Evolutionary conservation across 2,888 invertebrate genomes (phyloP).

Genomic region (Drosophila anomelani): DNA sequence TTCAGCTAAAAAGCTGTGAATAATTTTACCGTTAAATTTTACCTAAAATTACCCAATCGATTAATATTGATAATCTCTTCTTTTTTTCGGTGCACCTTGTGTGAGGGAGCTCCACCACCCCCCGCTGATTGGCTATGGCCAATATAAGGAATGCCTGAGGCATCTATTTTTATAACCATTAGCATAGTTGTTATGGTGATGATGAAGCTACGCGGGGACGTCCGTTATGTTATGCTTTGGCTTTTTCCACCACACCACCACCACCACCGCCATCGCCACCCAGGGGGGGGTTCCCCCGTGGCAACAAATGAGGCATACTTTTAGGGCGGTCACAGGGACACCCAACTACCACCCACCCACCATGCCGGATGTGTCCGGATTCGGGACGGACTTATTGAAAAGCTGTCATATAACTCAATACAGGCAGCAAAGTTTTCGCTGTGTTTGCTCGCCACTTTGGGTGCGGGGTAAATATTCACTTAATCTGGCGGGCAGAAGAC

Average conservation of each 20-base stretch:
- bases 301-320: constrained; percentile 32
- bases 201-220: constrained; percentile 30
- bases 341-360: neutral
- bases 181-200: constrained; percentile 38
- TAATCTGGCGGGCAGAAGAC: neutral
- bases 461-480: neutral
- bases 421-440: neutral
- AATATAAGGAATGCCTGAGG: constrained; percentile 40
- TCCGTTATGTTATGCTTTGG: constrained; percentile 24
- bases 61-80: too few relatives aligned
- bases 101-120: neutral
- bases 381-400: constrained; percentile 11
- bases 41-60: neutral
- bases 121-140: constrained; percentile 27
- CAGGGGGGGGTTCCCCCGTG: neutral
- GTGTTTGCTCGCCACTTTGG: neutral
- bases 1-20: neutral
- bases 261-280: neutral
- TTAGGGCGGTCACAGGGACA: constrained; percentile 10
- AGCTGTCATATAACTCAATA: constrained; percentile 14
- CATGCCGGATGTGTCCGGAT: constrained; percentile 1
- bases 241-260: constrained; percentile 6
- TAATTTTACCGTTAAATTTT: neutral
- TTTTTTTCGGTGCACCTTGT: constrained; percentile 1
- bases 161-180: constrained; percentile 64